Conservation (phyloP, 2,113 vertebrate genomes). For the Sebastes schlegelii region DNA sequence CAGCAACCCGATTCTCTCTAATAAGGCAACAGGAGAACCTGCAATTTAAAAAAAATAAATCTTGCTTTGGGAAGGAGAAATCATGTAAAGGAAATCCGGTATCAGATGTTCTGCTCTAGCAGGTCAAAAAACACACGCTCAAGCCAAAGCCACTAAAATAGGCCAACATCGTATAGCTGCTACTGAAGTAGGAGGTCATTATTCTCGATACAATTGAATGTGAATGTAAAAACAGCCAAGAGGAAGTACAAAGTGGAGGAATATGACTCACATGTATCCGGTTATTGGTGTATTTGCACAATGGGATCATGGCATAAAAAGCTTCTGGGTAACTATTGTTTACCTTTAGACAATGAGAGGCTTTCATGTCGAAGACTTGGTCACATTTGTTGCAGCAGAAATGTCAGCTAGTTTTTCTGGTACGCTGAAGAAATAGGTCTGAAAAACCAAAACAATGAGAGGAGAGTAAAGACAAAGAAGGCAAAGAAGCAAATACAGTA, state of each 20-base stretch:
- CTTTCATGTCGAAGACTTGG: conserved; percentile 70
- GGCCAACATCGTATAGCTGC: background rate
- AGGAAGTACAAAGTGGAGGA: background rate
- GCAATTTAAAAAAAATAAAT: conserved; percentile 76
- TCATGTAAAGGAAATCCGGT: conserved; percentile 76
- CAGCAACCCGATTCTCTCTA: conserved; percentile 79
- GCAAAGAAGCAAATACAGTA: background rate
- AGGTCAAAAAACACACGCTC: conserved; percentile 21
- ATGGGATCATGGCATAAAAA: background rate
- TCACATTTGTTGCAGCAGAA: background rate
- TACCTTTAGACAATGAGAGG: conserved; percentile 61
- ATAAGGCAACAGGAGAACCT: conserved; percentile 84
- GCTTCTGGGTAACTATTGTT: conserved; percentile 11
- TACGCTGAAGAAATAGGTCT: conserved; percentile 94
- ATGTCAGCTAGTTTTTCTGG: conserved; percentile 69
- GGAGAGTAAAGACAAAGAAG: conserved; percentile 4
- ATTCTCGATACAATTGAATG: background rate
- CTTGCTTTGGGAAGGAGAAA: conserved; percentile 71
- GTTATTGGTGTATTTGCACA: conserved; percentile 19
- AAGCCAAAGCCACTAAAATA: background rate
- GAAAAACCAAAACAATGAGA: conserved; percentile 4
- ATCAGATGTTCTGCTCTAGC: conserved; percentile 54
- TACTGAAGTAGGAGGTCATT: background rate
- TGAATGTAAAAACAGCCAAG: background rate
- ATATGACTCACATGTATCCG: conserved; percentile 11